Evolutionary conservation across 2,888 invertebrate species (phyloP).

Genomic region (Deroplatys truncata): DNA sequence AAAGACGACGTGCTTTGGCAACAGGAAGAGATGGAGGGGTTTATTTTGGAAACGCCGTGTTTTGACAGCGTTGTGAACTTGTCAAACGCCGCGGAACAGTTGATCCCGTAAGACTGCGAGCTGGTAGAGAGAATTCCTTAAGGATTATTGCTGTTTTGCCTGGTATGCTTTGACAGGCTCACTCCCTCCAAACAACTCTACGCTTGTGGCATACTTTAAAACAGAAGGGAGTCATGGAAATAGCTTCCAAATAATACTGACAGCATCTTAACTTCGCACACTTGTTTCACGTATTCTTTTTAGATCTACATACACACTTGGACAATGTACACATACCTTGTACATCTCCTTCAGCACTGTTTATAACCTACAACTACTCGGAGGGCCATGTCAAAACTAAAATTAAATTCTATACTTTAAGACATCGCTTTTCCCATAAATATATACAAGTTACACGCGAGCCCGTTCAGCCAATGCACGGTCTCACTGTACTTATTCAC

Average conservation of each 20-base stretch:
- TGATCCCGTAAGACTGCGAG: neutral
- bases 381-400: too few species aligned
- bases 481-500: too few species aligned
- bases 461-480: too few species aligned
- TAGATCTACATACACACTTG: too few species aligned
- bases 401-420: too few species aligned
- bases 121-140: neutral
- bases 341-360: too few species aligned
- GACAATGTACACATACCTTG: too few species aligned
- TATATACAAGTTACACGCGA: too few species aligned
- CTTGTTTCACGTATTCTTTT: too few species aligned
- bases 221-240: neutral
- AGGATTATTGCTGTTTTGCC: neutral
- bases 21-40: neutral
- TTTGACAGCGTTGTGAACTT: neutral
- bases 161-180: neutral
- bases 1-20: neutral
- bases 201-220: neutral
- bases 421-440: too few species aligned
- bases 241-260: neutral
- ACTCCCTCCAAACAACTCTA: neutral
- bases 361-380: too few species aligned
- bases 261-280: too few species aligned
- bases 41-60: conserved; percentile 1
- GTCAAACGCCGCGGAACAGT: neutral